A percentile compares a stretch with the other conserved stretches of the same genome.
phyloP scores from a whole-genome alignment of 2,797 vertebrate species.

The Chelonia mydas region DNA sequence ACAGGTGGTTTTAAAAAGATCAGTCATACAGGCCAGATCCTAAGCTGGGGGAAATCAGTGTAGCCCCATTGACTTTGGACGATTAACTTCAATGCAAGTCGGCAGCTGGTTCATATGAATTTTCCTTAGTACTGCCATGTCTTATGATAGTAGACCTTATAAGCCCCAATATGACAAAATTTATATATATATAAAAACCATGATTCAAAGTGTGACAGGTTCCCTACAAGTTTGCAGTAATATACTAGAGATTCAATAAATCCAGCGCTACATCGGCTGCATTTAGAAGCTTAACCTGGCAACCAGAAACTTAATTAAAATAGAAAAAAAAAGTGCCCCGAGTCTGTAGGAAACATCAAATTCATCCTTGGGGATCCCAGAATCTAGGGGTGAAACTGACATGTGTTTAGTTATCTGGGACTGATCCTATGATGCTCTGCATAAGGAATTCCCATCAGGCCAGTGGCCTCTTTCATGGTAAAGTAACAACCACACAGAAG shows the following conservation, averaged over 20 bases:
- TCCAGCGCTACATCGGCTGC: rapidly evolving
- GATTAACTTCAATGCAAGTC: neutral
- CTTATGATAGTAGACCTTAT: neutral
- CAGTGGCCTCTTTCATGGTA: neutral
- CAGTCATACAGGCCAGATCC: neutral
- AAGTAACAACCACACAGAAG: neutral
- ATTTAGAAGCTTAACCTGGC: conserved; percentile 28
- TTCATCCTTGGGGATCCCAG: rapidly evolving
- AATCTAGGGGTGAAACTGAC: neutral
- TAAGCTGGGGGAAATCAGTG: conserved; percentile 23
- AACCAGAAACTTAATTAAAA: conserved; percentile 55
- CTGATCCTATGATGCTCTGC: neutral
- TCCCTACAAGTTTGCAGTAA: conserved; percentile 42
- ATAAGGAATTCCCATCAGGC: no score
- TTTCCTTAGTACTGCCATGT: conserved; percentile 10
- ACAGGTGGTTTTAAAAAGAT: neutral
- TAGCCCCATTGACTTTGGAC: neutral
- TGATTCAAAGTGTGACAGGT: conserved; percentile 48
- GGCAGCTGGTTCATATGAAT: conserved; percentile 15
- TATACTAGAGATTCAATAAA: conserved; percentile 52
- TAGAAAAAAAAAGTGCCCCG: neutral
- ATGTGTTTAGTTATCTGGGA: no score
- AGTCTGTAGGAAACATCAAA: rapidly evolving
- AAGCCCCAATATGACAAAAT: neutral
- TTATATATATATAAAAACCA: neutral